Evolutionary conservation across 2,797 vertebrate species (phyloP), one percentile per base, ranked within the genome.

Genomic region (Euphonia xanthogaster): DNA sequence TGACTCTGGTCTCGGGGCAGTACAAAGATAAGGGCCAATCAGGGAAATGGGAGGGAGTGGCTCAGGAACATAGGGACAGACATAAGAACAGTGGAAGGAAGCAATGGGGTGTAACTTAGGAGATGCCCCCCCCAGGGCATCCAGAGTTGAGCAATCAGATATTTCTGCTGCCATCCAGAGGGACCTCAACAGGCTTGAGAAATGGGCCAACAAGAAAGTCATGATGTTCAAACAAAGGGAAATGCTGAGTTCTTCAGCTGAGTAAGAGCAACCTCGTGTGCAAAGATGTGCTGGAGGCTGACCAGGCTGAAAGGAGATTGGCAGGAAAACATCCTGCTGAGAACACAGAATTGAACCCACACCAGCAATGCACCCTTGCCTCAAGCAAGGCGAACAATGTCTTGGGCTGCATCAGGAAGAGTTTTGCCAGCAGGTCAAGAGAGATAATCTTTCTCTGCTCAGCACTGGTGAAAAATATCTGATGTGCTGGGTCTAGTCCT

Each of bases 161-260:
- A 10, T 35, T 35, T 68, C 45, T 15, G 14, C 35, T 77, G 50
- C 17, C 40, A 58, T 30, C 50, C 93, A 88, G 33, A 73, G 15
- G n/a, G 14, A 81, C n/a, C 25, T 44, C 11, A 3, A 77, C 12
- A 86, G 14, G 25, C 66, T 86, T 70, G 25, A 68, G 40, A 87
- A 87, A 80, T 21, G 30, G 63, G 23, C 44, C 54, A 67, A 48
- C 5, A 57, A 71, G 42, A 33, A 86, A 79, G 53, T 39, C 14
- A 23, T 17, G 18, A 42, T 39, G 22, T n/a, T 72, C 58, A 76
- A 71, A n/a, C 63, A 67, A 58, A 62, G 35, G 15, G 9, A 81
- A 73, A 68, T 42, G 7, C 16, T 0, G 0, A 61, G 28, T 55
- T 47, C 74, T 57, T 47, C 27, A n/a, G 37, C 45, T 55, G 55